Evolutionary conservation across 2,797 vertebrate species (phyloP), one percentile per base, ranked within the genome.

Genomic region (Mormyrus hasselquistii): DNA sequence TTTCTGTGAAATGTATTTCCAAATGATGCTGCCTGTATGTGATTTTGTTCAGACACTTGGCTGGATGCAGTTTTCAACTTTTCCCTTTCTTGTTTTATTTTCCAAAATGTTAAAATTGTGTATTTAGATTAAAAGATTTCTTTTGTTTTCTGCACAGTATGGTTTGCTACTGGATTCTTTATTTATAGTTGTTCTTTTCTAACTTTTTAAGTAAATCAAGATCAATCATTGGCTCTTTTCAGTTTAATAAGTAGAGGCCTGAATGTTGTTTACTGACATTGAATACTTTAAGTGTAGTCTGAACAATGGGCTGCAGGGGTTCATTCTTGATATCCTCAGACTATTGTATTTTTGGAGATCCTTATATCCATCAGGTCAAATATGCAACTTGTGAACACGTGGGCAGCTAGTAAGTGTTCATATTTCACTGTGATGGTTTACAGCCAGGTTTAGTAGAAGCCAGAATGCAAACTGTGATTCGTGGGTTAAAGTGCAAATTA

Each of bases 401-500:
- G 41, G 76, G 76, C 41, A 82, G 8, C 6, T 82, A 82, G 41
- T 82, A n/a, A 76, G 69, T 41, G 6, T 47, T 82, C 19, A 47
- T 53, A 49, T 34, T 50, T 52, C 3, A 3, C 50, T 22, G 9
- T 52, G 25, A 52, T 50, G n/a, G 34, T 41, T 41, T 76, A 76
- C 69, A 53, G 49, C 10, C n/a, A 22, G n/a, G 14, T 87, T 87
- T 41, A n/a, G 95, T 95, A 94, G 95, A 95, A 94, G 93, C 94
- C 94, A 94, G 94, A 96, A 95, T 95, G 94, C 95, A 95, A 96
- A 95, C 95, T 94, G 95, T 93, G 93, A 95, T 94, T 95, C 94
- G 94, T 93, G 94, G 94, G 94, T 96, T 96, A 96, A 96, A 96
- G 95, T 34, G 22, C 96, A 96, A 94, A 95, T 93, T 94, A 95